These are phyloP conservation scores for Equus quagga DNA, from an alignment of 2,113 vertebrate genomes.

Conservation along the genomic window DNA sequence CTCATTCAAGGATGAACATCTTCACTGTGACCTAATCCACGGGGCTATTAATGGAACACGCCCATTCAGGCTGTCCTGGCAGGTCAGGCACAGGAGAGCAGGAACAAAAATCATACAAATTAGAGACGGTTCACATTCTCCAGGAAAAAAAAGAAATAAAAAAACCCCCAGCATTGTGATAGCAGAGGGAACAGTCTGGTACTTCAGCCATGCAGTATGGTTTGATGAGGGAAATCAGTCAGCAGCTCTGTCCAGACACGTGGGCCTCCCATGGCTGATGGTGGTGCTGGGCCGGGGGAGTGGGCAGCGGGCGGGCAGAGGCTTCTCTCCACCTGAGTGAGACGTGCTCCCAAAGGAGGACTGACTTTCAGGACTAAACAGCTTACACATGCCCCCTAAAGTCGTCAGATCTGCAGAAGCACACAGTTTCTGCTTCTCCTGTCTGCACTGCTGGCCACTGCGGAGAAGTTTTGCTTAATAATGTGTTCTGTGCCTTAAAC, in stretches of 20 bases:
- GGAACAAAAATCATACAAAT: constrained; percentile 78
- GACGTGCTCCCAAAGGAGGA: background rate
- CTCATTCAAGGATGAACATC: background rate
- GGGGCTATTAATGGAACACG: constrained; percentile 61
- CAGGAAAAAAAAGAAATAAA: constrained; percentile 60
- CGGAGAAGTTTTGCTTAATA: background rate
- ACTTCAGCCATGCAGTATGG: constrained; percentile 65
- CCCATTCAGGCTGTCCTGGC: constrained; percentile 63
- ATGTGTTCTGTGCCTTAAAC: background rate
- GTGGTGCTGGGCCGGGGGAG: constrained; percentile 69
- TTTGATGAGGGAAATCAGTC: constrained; percentile 84
- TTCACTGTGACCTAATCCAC: constrained; percentile 61
- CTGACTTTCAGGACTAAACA: background rate
- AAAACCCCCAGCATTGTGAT: constrained; percentile 57
- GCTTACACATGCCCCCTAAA: rapidly evolving
- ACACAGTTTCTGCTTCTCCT: background rate
- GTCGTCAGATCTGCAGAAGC: rapidly evolving
- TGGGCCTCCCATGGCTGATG: constrained; percentile 82
- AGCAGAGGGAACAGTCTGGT: constrained; percentile 68
- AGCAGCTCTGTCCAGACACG: constrained; percentile 74
- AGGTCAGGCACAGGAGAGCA: constrained; percentile 64
- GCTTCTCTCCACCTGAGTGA: constrained; percentile 3
- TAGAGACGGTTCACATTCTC: constrained; percentile 77
- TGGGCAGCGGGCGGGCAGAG: constrained; percentile 60
- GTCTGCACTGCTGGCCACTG: background rate